Conservation (phyloP, 1,140 invertebrate species). For the Anadara kagoshimensis region DNA sequence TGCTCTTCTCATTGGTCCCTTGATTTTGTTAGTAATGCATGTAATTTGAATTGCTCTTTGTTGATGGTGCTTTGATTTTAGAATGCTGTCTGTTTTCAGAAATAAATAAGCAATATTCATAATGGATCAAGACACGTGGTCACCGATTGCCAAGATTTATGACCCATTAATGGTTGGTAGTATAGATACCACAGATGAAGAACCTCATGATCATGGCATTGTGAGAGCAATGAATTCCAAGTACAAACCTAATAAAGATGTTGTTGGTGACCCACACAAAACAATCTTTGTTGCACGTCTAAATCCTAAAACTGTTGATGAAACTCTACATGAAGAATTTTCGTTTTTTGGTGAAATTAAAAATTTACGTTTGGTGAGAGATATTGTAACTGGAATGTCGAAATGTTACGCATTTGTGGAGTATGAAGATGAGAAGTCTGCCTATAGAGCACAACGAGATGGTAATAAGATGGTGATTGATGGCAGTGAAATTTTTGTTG, state of each 20-base stretch:
- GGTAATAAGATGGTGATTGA: constrained; percentile 82
- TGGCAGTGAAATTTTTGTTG: constrained; percentile 76
- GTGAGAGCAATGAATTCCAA: constrained; percentile 82
- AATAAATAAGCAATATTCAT: not conserved
- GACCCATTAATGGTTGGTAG: constrained; percentile 81
- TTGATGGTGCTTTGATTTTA: too few relatives aligned
- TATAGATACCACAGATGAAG: constrained; percentile 88
- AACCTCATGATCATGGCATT: constrained; percentile 88
- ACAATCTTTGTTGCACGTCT: constrained; percentile 89
- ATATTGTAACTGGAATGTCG: constrained; percentile 88
- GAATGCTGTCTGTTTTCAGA: too few relatives aligned
- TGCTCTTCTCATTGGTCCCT: too few relatives aligned
- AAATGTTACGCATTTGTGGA: constrained; percentile 91
- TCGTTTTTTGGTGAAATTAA: constrained; percentile 76
- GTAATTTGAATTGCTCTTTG: too few relatives aligned
- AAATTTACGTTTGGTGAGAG: constrained; percentile 82
- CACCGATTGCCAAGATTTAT: constrained; percentile 55
- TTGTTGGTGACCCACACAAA: constrained; percentile 79
- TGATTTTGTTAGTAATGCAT: too few relatives aligned
- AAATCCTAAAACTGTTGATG: constrained; percentile 81
- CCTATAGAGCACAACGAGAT: constrained; percentile 78
- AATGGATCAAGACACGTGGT: constrained; percentile 36
- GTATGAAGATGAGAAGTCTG: constrained; percentile 80
- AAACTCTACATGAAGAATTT: constrained; percentile 71
- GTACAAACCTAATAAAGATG: constrained; percentile 78